Evolutionary conservation across 1,140 invertebrate species (phyloP).

Genomic region (Anthonomus grandis): DNA sequence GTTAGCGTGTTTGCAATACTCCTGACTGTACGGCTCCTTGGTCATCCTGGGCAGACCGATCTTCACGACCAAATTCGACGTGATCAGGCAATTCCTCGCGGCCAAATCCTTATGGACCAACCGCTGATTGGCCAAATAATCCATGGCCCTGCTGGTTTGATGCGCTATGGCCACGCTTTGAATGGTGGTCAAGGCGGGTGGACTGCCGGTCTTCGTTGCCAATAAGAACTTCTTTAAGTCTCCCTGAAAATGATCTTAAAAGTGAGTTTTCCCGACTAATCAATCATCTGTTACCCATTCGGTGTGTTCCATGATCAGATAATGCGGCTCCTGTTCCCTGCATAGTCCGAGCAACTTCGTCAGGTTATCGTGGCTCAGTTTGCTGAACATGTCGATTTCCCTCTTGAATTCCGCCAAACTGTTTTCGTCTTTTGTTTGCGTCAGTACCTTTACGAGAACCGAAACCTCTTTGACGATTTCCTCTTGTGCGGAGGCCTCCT

Average conservation of each 20-base stretch:
- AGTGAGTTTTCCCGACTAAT: slow-evolving; percentile 2
- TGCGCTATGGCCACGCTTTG: slow-evolving; percentile 71
- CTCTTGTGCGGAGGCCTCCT: slow-evolving; percentile 29
- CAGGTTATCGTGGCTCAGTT: slow-evolving; percentile 76
- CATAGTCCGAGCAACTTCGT: slow-evolving; percentile 77
- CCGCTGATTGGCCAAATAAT: slow-evolving; percentile 71
- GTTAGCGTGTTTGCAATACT: slow-evolving; percentile 79
- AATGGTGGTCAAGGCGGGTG: slow-evolving; percentile 62
- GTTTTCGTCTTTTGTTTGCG: slow-evolving; percentile 72
- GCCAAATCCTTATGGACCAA: slow-evolving; percentile 86
- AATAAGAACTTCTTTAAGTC: slow-evolving; percentile 91
- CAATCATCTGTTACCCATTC: slow-evolving; percentile 70
- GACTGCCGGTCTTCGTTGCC: slow-evolving; percentile 60
- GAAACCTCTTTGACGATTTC: slow-evolving; percentile 48
- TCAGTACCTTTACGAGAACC: slow-evolving; percentile 71
- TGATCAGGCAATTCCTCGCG: slow-evolving; percentile 88
- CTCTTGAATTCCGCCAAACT: slow-evolving; percentile 78
- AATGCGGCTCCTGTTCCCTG: slow-evolving; percentile 79
- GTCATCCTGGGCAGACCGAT: slow-evolving; percentile 77
- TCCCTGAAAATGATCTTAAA: slow-evolving; percentile 57
- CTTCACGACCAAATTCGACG: slow-evolving; percentile 79
- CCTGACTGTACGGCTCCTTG: slow-evolving; percentile 79
- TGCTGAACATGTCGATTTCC: slow-evolving; percentile 81
- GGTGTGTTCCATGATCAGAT: slow-evolving; percentile 86
- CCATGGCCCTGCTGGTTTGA: slow-evolving; percentile 82